Evolutionary conservation across 1,140 invertebrate species (phyloP).

Genomic region (Caenorhabditis elegans): WBcel235 BX284606.5:8680001-8680500

Average conservation of each 20-base stretch:
- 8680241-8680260: slow-evolving; percentile 28
- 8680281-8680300: slow-evolving; percentile 37
- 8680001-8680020: slow-evolving; percentile 28
- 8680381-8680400: too few relatives aligned
- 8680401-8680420: too few relatives aligned
- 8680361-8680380: too few relatives aligned
- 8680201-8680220: slow-evolving; percentile 31
- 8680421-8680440: too few relatives aligned
- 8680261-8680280: slow-evolving; percentile 29
- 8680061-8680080: not conserved
- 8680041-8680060: slow-evolving; percentile 31
- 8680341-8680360: too few relatives aligned
- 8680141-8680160: not conserved
- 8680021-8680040: slow-evolving; percentile 1
- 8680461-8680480: too few relatives aligned
- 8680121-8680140: too few relatives aligned
- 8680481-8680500: too few relatives aligned
- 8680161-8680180: not conserved
- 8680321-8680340: slow-evolving; percentile 37
- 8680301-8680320: slow-evolving; percentile 41
- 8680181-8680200: slow-evolving; percentile 17
- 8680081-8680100: slow-evolving; percentile 23
- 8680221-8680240: slow-evolving; percentile 40
- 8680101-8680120: slow-evolving; percentile 26
- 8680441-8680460: too few relatives aligned